These are phyloP conservation scores for Pipistrellus kuhlii DNA, from an alignment of 2,797 vertebrate genomes.

Conservation along the genomic window DNA sequence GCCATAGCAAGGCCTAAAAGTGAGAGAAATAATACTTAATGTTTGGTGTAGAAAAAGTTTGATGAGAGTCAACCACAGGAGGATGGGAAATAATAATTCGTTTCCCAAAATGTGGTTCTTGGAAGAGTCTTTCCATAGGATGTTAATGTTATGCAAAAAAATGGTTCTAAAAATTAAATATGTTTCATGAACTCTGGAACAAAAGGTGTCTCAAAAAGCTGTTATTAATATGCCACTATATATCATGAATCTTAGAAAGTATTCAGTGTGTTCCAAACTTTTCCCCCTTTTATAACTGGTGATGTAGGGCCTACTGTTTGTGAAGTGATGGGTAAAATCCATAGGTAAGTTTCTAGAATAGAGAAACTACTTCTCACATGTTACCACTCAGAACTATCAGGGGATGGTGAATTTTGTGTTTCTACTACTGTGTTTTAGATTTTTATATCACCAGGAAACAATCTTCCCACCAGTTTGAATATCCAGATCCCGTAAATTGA, in stretches of 20 bases:
- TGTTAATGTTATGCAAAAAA: background rate
- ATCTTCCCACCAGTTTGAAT: background rate
- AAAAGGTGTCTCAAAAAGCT: background rate
- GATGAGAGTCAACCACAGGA: background rate
- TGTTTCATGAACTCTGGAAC: background rate
- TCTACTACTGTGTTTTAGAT: background rate
- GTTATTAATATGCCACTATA: background rate
- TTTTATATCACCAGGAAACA: background rate
- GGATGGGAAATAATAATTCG: background rate
- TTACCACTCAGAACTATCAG: constrained; percentile 1
- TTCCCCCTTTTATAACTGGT: background rate
- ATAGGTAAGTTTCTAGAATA: background rate
- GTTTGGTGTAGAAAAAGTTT: constrained; percentile 2
- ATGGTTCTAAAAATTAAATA: background rate
- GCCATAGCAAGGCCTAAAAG: background rate
- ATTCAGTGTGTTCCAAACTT: background rate
- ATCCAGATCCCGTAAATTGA: background rate
- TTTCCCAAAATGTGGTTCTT: constrained; percentile 3
- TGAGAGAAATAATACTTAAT: background rate
- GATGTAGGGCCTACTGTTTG: background rate
- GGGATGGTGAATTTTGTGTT: constrained; percentile 23
- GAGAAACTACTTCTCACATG: constrained; percentile 1
- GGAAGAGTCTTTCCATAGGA: background rate
- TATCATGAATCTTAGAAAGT: constrained; percentile 27
- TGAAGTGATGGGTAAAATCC: background rate